These are phyloP conservation scores for Amphiprion ocellaris DNA, from an alignment of 2,113 vertebrate genomes.

Conservation along the genomic window DNA sequence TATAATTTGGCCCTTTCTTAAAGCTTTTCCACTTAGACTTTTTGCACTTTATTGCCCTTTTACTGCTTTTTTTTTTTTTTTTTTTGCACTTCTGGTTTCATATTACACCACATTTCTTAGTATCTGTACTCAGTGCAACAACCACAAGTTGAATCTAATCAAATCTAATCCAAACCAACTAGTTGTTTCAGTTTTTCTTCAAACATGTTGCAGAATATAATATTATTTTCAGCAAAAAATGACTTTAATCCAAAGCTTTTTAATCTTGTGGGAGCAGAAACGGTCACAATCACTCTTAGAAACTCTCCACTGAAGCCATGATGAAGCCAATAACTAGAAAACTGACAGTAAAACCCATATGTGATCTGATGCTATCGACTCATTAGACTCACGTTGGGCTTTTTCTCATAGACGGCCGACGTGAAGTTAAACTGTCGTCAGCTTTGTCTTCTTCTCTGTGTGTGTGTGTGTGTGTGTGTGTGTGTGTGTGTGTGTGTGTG, in stretches of 20 bases:
- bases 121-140: too few species aligned
- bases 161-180: too few species aligned
- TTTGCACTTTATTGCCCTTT: too few species aligned
- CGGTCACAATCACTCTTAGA: slow-evolving; percentile 4
- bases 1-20: too few species aligned
- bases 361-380: slow-evolving; percentile 42
- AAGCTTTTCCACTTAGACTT: too few species aligned
- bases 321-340: slow-evolving; percentile 10
- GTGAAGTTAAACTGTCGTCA: neutral
- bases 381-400: slow-evolving; percentile 30
- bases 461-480: slow-evolving; percentile 39
- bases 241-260: neutral
- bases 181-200: too few species aligned
- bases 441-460: slow-evolving; percentile 39
- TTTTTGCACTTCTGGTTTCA: too few species aligned
- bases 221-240: too few species aligned
- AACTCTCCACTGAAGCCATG: slow-evolving; percentile 6
- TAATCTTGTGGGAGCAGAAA: slow-evolving; percentile 29
- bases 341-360: neutral
- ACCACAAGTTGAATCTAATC: too few species aligned
- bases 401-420: slow-evolving; percentile 18
- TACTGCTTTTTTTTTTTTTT: too few species aligned
- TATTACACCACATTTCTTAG: too few species aligned
- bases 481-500: slow-evolving; percentile 53
- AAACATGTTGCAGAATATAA: too few species aligned